Evolutionary conservation across 2,888 invertebrate species (phyloP).

Genomic region (Empis livida): DNA sequence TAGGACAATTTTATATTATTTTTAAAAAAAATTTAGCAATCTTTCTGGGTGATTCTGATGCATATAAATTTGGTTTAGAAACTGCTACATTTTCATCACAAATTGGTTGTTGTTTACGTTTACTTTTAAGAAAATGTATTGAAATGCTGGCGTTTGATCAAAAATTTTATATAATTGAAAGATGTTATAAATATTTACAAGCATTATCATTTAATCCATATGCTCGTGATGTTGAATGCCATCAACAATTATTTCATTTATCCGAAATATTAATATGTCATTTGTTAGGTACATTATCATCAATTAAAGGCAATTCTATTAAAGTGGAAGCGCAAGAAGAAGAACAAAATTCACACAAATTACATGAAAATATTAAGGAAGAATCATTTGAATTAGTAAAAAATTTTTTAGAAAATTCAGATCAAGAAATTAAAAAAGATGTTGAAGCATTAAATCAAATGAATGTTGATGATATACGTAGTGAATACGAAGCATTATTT

Average conservation of each 20-base stretch:
- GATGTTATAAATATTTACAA: constrained; percentile 29
- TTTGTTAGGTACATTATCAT: constrained; percentile 23
- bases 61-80: constrained; percentile 18
- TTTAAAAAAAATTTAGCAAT: constrained; percentile 16
- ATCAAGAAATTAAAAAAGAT: constrained; percentile 10
- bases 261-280: constrained; percentile 31
- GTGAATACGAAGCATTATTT: constrained; percentile 7
- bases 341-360: background rate
- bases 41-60: constrained; percentile 22
- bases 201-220: constrained; percentile 27
- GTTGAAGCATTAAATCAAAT: constrained; percentile 6
- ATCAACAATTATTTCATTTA: constrained; percentile 28
- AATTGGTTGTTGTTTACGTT: constrained; percentile 28
- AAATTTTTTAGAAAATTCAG: constrained; percentile 11
- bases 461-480: constrained; percentile 8
- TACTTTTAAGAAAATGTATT: constrained; percentile 28
- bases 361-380: background rate
- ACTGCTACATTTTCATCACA: constrained; percentile 25
- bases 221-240: constrained; percentile 24
- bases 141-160: constrained; percentile 31
- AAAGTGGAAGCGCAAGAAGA: background rate
- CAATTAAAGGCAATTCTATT: background rate
- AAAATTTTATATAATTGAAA: constrained; percentile 22
- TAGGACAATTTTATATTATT: too few relatives aligned
- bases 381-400: constrained; percentile 5